Conservation (phyloP, 2,797 vertebrate genomes). For the Phrynocephalus forsythii region DNA sequence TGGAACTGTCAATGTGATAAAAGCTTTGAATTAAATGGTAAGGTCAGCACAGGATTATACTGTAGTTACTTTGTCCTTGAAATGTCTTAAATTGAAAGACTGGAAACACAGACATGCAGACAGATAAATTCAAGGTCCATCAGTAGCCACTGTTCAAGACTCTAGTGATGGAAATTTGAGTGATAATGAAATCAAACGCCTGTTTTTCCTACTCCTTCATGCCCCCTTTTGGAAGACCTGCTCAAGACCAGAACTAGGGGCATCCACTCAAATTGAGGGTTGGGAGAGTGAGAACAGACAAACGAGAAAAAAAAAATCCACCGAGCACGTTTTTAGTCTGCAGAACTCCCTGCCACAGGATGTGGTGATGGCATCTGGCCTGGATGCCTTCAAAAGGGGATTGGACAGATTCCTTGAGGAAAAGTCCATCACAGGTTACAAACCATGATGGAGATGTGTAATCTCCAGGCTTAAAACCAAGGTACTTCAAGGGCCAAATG, state of each 20-base stretch:
- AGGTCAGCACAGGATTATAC: background rate
- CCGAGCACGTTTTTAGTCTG: too few species aligned
- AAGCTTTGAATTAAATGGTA: conserved; percentile 19
- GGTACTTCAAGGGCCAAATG: too few species aligned
- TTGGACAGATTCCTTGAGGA: too few species aligned
- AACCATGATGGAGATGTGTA: too few species aligned
- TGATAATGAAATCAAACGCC: background rate
- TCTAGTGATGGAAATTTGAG: conserved; percentile 22
- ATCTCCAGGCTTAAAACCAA: too few species aligned
- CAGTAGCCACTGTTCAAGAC: background rate
- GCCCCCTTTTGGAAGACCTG: background rate
- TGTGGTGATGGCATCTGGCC: too few species aligned
- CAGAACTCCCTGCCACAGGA: too few species aligned
- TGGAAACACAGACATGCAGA: background rate
- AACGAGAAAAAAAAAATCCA: too few species aligned
- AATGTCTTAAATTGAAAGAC: background rate
- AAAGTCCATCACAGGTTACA: too few species aligned
- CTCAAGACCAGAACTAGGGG: background rate
- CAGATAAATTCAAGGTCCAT: conserved; percentile 9
- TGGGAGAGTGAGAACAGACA: too few species aligned
- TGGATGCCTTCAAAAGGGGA: too few species aligned
- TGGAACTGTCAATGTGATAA: background rate
- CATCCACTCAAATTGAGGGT: too few species aligned
- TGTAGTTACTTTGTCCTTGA: background rate
- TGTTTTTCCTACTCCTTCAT: background rate